Evolutionary conservation across 2,797 vertebrate genomes (phyloP).

Genomic region (Anas bahamensis): DNA sequence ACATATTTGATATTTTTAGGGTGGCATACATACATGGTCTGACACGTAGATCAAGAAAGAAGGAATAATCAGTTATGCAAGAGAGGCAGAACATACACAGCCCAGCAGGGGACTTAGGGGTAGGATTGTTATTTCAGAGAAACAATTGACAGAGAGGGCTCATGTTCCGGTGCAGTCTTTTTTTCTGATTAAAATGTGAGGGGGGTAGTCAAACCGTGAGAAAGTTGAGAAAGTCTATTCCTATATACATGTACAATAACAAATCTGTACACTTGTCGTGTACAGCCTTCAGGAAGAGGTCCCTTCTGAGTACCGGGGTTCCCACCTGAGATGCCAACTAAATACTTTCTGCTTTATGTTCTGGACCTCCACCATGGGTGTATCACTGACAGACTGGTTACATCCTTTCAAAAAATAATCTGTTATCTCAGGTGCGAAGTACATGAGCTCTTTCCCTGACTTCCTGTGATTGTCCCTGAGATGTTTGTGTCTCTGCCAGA

Average conservation of each 20-base stretch:
- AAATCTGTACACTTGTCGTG: neutral
- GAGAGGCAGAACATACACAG: neutral
- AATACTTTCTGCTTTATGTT: neutral
- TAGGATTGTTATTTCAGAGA: neutral
- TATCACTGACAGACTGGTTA: neutral
- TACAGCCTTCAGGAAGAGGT: neutral
- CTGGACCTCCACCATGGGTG: neutral
- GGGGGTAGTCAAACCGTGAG: neutral
- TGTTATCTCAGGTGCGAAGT: neutral
- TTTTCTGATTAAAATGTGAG: neutral
- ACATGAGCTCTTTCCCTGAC: neutral
- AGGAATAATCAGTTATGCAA: neutral
- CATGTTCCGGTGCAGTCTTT: neutral
- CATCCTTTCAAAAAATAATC: neutral
- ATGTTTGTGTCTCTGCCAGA: neutral
- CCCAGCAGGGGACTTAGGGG: neutral
- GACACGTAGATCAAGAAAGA: neutral
- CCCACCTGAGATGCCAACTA: neutral
- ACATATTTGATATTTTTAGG: neutral
- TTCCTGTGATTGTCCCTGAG: slow-evolving; percentile 23
- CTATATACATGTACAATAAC: neutral
- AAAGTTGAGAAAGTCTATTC: neutral
- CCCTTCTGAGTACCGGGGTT: neutral
- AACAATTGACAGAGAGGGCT: neutral
- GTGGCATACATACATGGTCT: neutral